A percentile compares a stretch with the other conserved stretches of the same genome.
Conservation (phyloP, 2,888 invertebrate species). For the Conchocele bisecta region DNA sequence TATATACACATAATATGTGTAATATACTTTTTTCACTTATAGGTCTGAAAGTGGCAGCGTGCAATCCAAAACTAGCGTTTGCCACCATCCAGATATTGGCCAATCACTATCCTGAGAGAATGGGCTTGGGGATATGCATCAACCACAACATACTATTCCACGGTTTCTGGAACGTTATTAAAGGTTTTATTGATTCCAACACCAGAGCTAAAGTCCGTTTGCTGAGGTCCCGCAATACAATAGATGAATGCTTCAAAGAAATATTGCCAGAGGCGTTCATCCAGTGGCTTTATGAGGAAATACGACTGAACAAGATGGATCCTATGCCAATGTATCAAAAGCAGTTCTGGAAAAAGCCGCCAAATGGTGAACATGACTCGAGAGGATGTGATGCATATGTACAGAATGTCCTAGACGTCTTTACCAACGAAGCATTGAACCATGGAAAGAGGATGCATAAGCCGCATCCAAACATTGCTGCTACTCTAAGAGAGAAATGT, state of each 20-base stretch:
- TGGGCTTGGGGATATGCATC: constrained; percentile 78
- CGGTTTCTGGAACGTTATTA: constrained; percentile 80
- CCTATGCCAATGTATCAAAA: constrained; percentile 70
- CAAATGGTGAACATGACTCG: constrained; percentile 75
- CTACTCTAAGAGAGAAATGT: too few species aligned
- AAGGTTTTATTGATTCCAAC: constrained; percentile 76
- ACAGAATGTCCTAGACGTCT: constrained; percentile 66
- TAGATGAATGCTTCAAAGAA: constrained; percentile 69
- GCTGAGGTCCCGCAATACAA: constrained; percentile 73
- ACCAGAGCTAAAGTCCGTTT: constrained; percentile 78
- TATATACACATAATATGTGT: too few species aligned
- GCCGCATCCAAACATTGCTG: constrained; percentile 80
- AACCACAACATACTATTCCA: constrained; percentile 80
- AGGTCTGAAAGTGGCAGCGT: constrained; percentile 79
- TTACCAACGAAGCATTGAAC: constrained; percentile 10
- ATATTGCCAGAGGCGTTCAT: constrained; percentile 76
- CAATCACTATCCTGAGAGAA: constrained; percentile 81
- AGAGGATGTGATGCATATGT: constrained; percentile 78
- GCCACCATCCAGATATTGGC: constrained; percentile 76
- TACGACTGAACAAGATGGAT: constrained; percentile 73
- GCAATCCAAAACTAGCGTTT: constrained; percentile 80
- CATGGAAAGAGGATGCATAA: constrained; percentile 56
- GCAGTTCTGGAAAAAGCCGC: constrained; percentile 74
- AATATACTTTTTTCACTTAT: constrained; percentile 21
- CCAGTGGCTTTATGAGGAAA: constrained; percentile 78